A percentile compares a stretch with the other conserved stretches of the same genome.
Evolutionary conservation across 2,888 invertebrate species (phyloP).

Genomic region (Quadriops clusia): DNA sequence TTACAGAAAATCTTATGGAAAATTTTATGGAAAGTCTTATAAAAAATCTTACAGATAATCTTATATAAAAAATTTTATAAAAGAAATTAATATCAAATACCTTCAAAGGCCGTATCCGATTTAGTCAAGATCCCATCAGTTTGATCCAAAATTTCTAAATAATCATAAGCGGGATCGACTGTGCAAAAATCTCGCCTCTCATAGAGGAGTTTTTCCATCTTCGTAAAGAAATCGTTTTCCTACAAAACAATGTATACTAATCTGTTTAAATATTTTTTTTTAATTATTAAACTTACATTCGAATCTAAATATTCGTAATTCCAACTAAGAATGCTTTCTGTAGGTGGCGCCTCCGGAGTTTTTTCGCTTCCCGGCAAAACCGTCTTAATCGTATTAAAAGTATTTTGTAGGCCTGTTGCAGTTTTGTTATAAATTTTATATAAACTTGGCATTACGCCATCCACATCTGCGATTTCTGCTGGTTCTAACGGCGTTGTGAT

Average conservation of each 20-base stretch:
- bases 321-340: no score
- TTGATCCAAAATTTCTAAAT: conserved; percentile 43
- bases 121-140: conserved; percentile 11
- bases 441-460: conserved; percentile 34
- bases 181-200: conserved; percentile 46
- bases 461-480: conserved; percentile 26
- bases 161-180: conserved; percentile 49
- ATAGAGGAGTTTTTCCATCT: conserved; percentile 42
- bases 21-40: no score
- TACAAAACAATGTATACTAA: conserved; percentile 20
- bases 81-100: no score
- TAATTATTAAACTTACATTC: conserved; percentile 8
- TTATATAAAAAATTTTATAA: no score
- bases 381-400: conserved; percentile 62
- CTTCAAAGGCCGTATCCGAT: conserved; percentile 16
- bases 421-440: conserved; percentile 61
- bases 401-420: conserved; percentile 57
- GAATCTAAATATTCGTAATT: conserved; percentile 27
- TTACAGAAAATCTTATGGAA: no score
- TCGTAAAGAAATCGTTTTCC: conserved; percentile 35
- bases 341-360: no score
- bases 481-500: conserved; percentile 17
- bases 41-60: no score
- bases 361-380: conserved; percentile 47
- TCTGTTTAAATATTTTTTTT: no score